Evolutionary conservation across 2,797 vertebrate genomes (phyloP).

Genomic region (Anguilla anguilla): DNA sequence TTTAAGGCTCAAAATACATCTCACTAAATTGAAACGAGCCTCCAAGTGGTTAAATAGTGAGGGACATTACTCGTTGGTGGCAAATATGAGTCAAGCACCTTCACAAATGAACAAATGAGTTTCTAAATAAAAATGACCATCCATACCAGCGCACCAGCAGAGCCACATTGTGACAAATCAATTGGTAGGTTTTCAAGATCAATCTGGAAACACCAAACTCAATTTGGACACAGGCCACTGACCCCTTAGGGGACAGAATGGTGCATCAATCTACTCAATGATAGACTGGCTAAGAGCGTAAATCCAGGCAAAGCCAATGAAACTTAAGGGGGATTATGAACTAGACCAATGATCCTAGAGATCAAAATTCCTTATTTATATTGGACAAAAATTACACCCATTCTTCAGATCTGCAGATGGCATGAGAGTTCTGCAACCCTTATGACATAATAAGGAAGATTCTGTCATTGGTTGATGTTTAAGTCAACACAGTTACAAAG

Average conservation of each 20-base stretch:
- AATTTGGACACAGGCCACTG: neutral
- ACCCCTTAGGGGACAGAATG: neutral
- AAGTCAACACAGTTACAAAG: neutral
- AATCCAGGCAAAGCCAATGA: neutral
- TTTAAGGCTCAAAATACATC: neutral
- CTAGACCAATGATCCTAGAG: neutral
- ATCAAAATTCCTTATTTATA: neutral
- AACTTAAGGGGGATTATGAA: neutral
- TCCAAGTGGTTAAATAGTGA: neutral
- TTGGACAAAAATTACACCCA: neutral
- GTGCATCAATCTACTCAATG: neutral
- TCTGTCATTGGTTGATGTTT: neutral
- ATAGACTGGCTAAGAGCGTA: neutral
- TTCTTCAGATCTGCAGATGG: neutral
- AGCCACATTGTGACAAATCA: constrained; percentile 7
- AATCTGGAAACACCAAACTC: neutral
- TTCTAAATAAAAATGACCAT: neutral
- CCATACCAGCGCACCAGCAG: neutral
- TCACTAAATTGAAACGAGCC: neutral
- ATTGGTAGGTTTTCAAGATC: neutral
- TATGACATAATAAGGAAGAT: neutral
- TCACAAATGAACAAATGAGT: neutral
- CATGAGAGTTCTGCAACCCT: neutral
- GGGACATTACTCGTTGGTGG: neutral
- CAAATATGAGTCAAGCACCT: neutral